A percentile compares a stretch with the other conserved stretches of the same genome.
These are phyloP conservation scores for Leucozona laternaria DNA, from an alignment of 2,888 invertebrate genomes.

Conservation along the genomic window DNA sequence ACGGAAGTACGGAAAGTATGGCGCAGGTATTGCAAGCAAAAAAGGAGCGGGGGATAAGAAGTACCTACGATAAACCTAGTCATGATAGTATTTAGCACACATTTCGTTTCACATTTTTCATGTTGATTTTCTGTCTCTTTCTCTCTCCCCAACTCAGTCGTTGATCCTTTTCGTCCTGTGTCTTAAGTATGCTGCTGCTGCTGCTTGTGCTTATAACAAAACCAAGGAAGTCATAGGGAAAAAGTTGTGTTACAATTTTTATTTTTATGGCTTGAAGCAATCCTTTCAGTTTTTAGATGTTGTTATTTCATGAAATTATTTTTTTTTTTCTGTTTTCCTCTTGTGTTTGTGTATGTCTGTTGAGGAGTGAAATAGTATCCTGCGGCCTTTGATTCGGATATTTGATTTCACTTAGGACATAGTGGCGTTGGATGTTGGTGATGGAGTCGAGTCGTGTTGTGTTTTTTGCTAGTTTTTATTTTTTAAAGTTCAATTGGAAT, in stretches of 20 bases:
- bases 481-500: constrained; percentile 51
- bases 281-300: constrained; percentile 44
- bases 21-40: constrained; percentile 4
- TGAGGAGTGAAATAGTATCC: constrained; percentile 70
- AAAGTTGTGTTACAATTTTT: constrained; percentile 64
- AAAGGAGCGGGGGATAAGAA: background rate
- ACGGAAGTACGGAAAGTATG: background rate
- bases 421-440: constrained; percentile 41
- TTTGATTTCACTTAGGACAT: constrained; percentile 70
- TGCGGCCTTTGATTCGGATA: constrained; percentile 74
- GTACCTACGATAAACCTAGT: constrained; percentile 40
- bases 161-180: constrained; percentile 26
- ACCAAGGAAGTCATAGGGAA: constrained; percentile 67
- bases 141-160: background rate
- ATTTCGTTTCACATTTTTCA: constrained; percentile 67
- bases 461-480: constrained; percentile 1
- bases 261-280: constrained; percentile 45
- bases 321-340: background rate
- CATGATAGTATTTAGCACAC: constrained; percentile 73
- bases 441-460: constrained; percentile 15
- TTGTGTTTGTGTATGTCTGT: constrained; percentile 48
- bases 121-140: constrained; percentile 20
- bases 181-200: constrained; percentile 49
- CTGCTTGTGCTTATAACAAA: constrained; percentile 29
- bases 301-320: constrained; percentile 29